These are phyloP conservation scores for Aplysia californica DNA, from an alignment of 1,140 invertebrate species.

Conservation along the genomic window DNA sequence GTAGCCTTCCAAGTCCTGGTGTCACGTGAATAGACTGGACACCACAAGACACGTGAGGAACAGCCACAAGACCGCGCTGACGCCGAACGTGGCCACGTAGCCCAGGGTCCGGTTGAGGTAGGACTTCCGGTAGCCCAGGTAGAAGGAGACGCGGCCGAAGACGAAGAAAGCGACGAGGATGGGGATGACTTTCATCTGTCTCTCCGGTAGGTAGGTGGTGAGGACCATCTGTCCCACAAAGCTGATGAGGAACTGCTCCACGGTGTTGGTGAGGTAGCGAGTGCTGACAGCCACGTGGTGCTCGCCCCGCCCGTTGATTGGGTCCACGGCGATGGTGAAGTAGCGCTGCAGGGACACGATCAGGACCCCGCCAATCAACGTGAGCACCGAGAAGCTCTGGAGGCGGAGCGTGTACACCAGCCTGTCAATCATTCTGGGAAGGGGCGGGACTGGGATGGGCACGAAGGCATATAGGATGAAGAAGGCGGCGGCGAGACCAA, in stretches of 20 bases:
- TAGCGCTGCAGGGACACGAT: slow-evolving; percentile 9
- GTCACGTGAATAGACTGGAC: neutral
- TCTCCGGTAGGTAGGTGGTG: slow-evolving; percentile 14
- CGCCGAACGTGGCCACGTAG: neutral
- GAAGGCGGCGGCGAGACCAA: neutral
- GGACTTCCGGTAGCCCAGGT: slow-evolving; percentile 13
- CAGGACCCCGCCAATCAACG: neutral
- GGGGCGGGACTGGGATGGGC: slow-evolving; percentile 11
- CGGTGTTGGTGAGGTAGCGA: slow-evolving; percentile 8
- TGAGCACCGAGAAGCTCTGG: slow-evolving; percentile 14
- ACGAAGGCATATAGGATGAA: neutral
- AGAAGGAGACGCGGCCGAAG: slow-evolving; percentile 14
- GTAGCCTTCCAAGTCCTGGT: no score
- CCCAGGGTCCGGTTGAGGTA: slow-evolving; percentile 14
- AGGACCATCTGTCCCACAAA: slow-evolving; percentile 19
- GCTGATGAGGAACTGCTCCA: slow-evolving; percentile 22
- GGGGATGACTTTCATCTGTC: slow-evolving; percentile 26
- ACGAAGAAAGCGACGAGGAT: slow-evolving; percentile 22
- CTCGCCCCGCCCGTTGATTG: slow-evolving; percentile 25
- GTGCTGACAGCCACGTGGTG: slow-evolving; percentile 13
- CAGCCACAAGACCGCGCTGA: neutral
- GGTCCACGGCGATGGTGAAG: slow-evolving; percentile 22
- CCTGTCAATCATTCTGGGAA: slow-evolving; percentile 18
- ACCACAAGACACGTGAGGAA: neutral
- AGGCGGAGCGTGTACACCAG: slow-evolving; percentile 19